Base-by-base conservation (phyloP, 2,888 invertebrate species). In the Yponomeuta sedellus region DNA sequence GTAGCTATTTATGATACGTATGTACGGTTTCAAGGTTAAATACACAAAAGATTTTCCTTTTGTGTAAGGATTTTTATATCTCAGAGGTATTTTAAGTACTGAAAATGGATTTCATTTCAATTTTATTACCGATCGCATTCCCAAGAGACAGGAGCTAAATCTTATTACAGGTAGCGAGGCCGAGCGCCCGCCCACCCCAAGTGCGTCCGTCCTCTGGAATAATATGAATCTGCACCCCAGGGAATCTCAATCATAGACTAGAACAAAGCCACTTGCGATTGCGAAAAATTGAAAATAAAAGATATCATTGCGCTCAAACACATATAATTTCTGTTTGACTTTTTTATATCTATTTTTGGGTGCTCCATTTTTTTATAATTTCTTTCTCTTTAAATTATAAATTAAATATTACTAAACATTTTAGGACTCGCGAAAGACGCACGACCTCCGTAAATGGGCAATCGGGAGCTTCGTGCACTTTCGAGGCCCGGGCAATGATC, bases 301-400 rank as follows among this genome's bases (percentile, higher is more conserved):
- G 77, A 76, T 72, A 66, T 10, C 34, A 72, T 22, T 87, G 77
- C 85, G 85, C 80, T 89, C 86, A 90, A 90, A 90, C 88, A 84
- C 82, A 81, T 89, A 80, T 88, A 88, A 89, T 88, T 88, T 83
- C 78, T 81, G 86, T 88, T 88, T 86, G 83, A 82, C 82, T 85
- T 85, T 25, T 86, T 82, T 75, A 77, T 77, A 61, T 16, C 25
- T 78, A 77, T 76, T 85, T 88, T 90, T 88, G 86, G 88, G 91
- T 91, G 90, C 91, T 91, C 90, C 91, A 89, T 90, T 90, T 88
- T 84, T 86, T 78, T 61, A 78, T 77, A 88, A 89, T 89, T 87
- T 84, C 86, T 78, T 28, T 78, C 77, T 65, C 25, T 66, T 61
- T 61, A 40, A n/a, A 44, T 61, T 64, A 52, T 83, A 75, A 82